phyloP scores from a whole-genome alignment of 2,888 invertebrate species.

The Hemithea aestivaria region DNA sequence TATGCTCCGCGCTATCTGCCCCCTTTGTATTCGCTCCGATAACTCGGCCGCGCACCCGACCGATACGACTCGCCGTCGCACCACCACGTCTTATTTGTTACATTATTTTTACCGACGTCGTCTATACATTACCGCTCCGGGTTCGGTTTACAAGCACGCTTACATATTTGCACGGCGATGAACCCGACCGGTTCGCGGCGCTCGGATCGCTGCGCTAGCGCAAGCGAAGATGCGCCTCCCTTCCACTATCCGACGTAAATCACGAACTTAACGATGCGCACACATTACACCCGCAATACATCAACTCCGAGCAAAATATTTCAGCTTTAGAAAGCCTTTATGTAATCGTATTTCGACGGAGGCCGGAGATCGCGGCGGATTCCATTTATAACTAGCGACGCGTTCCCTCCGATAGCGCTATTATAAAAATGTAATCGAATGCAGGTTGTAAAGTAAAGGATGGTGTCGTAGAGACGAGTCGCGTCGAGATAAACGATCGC shows the following conservation, averaged over 20 bases:
- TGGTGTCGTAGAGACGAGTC: constrained; percentile 29
- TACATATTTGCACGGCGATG: constrained; percentile 53
- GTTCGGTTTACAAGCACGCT: constrained; percentile 33
- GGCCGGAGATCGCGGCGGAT: constrained; percentile 18
- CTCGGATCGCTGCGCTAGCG: constrained; percentile 27
- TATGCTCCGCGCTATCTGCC: constrained; percentile 77
- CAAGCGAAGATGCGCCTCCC: constrained; percentile 33
- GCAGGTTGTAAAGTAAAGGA: constrained; percentile 18
- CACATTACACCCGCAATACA: constrained; percentile 52
- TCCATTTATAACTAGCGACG: constrained; percentile 30
- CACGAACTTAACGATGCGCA: constrained; percentile 68
- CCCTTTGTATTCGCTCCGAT: constrained; percentile 79
- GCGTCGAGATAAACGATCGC: constrained; percentile 55
- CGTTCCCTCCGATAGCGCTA: constrained; percentile 6
- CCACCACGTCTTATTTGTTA: constrained; percentile 70
- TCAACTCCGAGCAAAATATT: constrained; percentile 45
- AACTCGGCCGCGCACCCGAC: constrained; percentile 76
- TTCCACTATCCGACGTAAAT: constrained; percentile 56
- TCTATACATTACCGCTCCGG: constrained; percentile 58
- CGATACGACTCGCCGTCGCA: constrained; percentile 68
- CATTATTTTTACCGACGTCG: constrained; percentile 52
- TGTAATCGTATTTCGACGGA: constrained; percentile 22
- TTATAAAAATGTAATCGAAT: constrained; percentile 16
- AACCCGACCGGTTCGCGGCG: constrained; percentile 30
- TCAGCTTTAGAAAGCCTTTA: constrained; percentile 35